phyloP scores from a whole-genome alignment of 2,113 vertebrate species.

The Pica pica region DNA sequence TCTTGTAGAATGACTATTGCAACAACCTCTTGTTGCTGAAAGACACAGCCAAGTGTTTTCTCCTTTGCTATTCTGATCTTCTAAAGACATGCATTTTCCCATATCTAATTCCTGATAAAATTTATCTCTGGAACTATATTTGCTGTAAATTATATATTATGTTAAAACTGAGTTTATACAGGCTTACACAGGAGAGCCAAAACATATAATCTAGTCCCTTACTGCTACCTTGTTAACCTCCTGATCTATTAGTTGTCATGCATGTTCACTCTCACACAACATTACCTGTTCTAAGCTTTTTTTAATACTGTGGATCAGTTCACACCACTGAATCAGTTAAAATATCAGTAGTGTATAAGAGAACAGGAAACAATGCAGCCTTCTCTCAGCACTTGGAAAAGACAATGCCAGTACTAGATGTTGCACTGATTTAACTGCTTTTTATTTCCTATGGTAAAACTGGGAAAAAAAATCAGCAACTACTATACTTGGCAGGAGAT shows the following conservation, averaged over 20 bases:
- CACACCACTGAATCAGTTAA: background rate
- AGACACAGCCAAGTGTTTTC: background rate
- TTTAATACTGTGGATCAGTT: background rate
- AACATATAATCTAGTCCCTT: background rate
- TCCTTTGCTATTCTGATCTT: background rate
- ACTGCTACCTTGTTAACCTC: background rate
- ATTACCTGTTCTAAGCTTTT: background rate
- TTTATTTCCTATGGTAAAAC: background rate
- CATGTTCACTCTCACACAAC: too few species aligned
- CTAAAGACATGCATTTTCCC: background rate
- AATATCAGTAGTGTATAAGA: background rate
- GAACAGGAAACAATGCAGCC: background rate
- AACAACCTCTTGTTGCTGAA: background rate
- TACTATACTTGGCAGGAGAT: background rate
- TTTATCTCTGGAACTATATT: background rate
- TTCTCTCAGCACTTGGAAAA: background rate
- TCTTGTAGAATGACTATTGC: background rate
- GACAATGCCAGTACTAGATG: background rate
- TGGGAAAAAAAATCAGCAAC: background rate
- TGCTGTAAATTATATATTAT: background rate
- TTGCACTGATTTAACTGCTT: background rate
- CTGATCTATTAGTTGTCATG: background rate
- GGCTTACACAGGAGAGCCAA: background rate
- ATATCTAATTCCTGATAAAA: background rate
- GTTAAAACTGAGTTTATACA: background rate